Conservation (phyloP, 1,140 invertebrate species). For the Zaprionus lachaisei region DNA sequence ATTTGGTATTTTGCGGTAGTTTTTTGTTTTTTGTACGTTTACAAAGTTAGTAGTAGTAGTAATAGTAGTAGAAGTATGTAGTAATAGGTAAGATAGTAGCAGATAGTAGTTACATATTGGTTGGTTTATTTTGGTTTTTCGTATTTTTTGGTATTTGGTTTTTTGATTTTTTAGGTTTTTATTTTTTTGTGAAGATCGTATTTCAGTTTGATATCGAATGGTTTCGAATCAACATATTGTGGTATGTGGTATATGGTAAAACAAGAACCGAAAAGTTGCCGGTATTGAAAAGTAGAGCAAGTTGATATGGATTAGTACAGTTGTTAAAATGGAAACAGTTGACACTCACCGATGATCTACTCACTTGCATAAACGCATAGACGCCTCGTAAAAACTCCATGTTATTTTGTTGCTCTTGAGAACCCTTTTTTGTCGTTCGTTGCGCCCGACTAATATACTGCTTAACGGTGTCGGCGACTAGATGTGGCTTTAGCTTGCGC, state of each 20-base stretch:
- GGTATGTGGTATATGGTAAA: constrained; percentile 69
- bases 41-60: constrained; percentile 32
- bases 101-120: constrained; percentile 70
- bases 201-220: constrained; percentile 38
- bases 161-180: constrained; percentile 28
- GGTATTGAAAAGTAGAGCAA: constrained; percentile 82
- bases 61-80: constrained; percentile 48
- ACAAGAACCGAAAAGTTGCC: constrained; percentile 71
- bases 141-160: constrained; percentile 44
- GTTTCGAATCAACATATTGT: constrained; percentile 55
- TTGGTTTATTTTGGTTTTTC: constrained; percentile 44
- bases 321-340: constrained; percentile 81
- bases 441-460: constrained; percentile 84
- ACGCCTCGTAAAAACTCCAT: constrained; percentile 85
- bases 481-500: constrained; percentile 83
- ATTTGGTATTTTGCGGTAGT: constrained; percentile 18
- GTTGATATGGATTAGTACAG: constrained; percentile 84
- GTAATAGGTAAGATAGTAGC: constrained; percentile 68
- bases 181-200: constrained; percentile 45
- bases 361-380: constrained; percentile 85
- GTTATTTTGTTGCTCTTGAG: constrained; percentile 84
- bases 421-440: constrained; percentile 79
- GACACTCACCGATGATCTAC: constrained; percentile 85
- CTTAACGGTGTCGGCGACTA: constrained; percentile 84
- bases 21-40: constrained; percentile 37